Conservation (phyloP, 2,113 vertebrate genomes). For the Salvator merianae region DNA sequence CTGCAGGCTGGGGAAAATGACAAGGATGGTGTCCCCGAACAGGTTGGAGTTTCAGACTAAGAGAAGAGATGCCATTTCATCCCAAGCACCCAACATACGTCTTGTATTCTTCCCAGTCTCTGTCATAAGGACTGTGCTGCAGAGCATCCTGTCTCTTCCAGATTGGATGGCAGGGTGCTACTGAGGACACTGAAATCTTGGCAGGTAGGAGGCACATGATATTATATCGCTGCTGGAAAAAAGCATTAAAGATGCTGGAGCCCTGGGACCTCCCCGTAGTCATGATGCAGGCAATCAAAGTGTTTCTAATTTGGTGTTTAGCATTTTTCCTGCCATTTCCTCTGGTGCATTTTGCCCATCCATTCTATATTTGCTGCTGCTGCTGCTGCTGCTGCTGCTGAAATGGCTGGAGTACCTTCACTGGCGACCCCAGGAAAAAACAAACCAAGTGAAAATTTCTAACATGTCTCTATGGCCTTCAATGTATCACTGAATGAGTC, state of each 20-base stretch:
- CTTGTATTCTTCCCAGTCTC: not conserved
- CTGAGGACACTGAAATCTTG: no score
- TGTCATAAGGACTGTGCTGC: not conserved
- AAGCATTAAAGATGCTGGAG: no score
- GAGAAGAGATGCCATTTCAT: not conserved
- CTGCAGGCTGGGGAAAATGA: not conserved
- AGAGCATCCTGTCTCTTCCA: no score
- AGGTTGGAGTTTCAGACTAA: not conserved
- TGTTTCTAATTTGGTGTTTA: not conserved
- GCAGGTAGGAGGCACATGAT: no score
- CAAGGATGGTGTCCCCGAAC: not conserved
- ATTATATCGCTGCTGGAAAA: no score
- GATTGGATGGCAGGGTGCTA: no score
- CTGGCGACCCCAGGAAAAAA: not conserved
- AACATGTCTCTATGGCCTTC: slow-evolving; percentile 74
- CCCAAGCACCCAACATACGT: not conserved
- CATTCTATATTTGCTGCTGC: rapidly evolving
- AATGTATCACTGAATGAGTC: slow-evolving; percentile 4
- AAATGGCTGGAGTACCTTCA: not conserved
- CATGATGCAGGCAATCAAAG: not conserved
- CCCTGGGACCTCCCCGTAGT: not conserved
- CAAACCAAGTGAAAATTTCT: slow-evolving; percentile 65
- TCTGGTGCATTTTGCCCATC: not conserved
- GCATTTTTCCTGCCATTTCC: not conserved
- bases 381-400: not conserved